A percentile compares a stretch with the other conserved stretches of the same genome.
Evolutionary conservation across 2,888 invertebrate genomes (phyloP).

Genomic region (Thalpophila matura): DNA sequence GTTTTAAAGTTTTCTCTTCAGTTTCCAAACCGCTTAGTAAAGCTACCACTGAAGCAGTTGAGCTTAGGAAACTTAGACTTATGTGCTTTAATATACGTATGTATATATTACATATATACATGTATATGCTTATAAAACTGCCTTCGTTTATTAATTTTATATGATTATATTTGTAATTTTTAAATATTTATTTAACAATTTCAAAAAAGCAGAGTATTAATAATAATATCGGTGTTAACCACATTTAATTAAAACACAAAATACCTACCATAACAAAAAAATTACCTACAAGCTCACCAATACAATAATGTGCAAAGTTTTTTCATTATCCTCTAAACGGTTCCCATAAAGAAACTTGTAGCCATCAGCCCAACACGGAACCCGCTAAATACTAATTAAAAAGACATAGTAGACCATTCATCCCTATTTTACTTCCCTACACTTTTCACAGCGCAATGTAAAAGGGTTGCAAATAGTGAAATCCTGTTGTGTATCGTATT

Average conservation of each 20-base stretch:
- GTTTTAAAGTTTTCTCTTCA: constrained; percentile 27
- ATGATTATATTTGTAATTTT: not conserved
- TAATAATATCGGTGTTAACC: too few species aligned
- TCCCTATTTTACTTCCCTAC: constrained; percentile 37
- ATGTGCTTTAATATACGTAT: not conserved
- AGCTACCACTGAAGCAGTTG: constrained; percentile 17
- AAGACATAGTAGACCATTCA: constrained; percentile 59
- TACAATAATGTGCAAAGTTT: constrained; percentile 60
- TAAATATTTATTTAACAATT: too few species aligned
- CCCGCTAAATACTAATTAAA: constrained; percentile 68
- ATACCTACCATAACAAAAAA: constrained; percentile 22
- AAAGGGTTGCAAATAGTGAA: constrained; percentile 37
- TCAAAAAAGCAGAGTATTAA: too few species aligned
- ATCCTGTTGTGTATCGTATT: constrained; percentile 40
- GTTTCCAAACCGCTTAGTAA: constrained; percentile 36
- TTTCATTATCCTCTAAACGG: constrained; percentile 64
- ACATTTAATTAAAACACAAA: constrained; percentile 39
- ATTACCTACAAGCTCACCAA: not conserved
- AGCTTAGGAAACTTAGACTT: constrained; percentile 19
- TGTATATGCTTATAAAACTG: not conserved
- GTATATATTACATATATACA: too few species aligned
- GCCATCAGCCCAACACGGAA: constrained; percentile 58
- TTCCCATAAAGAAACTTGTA: constrained; percentile 60
- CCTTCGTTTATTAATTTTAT: not conserved
- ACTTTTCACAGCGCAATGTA: constrained; percentile 9